phyloP scores from a whole-genome alignment of 2,797 vertebrate genomes.

The Lycodopsis pacificus region DNA sequence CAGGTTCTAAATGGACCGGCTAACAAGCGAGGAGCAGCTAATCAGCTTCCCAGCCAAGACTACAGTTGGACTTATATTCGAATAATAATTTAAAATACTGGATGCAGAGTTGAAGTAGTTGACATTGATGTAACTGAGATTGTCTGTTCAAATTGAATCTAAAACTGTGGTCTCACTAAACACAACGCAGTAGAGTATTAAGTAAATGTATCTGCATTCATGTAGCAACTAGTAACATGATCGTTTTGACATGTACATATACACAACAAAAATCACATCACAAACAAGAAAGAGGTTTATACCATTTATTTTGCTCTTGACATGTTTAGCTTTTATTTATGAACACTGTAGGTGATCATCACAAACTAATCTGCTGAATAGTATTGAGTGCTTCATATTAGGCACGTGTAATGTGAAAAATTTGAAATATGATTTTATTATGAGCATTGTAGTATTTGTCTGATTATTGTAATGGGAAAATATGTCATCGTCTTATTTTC shows the following conservation, averaged over 20 bases:
- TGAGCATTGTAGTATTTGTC: neutral
- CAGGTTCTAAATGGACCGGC: too few species aligned
- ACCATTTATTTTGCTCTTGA: slow-evolving; percentile 5
- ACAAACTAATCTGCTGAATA: neutral
- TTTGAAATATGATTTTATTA: neutral
- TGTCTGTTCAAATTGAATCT: neutral
- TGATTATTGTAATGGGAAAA: too few species aligned
- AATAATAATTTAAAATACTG: neutral
- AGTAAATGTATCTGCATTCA: neutral
- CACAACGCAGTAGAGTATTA: neutral
- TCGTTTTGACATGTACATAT: neutral
- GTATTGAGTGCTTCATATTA: neutral
- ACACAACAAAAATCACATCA: slow-evolving; percentile 5
- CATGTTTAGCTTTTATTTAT: neutral
- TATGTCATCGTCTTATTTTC: too few species aligned
- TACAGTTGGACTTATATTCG: neutral
- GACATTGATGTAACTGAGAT: neutral
- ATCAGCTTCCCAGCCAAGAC: too few species aligned
- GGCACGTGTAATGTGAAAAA: neutral
- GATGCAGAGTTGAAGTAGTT: neutral
- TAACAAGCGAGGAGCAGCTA: too few species aligned
- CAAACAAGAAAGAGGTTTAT: slow-evolving; percentile 1
- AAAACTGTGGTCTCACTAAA: too few species aligned
- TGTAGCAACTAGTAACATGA: neutral
- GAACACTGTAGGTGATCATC: neutral